Evolutionary conservation across 2,797 vertebrate species (phyloP), one percentile per base, ranked within the genome.

Genomic region (Xyrichtys novacula): DNA sequence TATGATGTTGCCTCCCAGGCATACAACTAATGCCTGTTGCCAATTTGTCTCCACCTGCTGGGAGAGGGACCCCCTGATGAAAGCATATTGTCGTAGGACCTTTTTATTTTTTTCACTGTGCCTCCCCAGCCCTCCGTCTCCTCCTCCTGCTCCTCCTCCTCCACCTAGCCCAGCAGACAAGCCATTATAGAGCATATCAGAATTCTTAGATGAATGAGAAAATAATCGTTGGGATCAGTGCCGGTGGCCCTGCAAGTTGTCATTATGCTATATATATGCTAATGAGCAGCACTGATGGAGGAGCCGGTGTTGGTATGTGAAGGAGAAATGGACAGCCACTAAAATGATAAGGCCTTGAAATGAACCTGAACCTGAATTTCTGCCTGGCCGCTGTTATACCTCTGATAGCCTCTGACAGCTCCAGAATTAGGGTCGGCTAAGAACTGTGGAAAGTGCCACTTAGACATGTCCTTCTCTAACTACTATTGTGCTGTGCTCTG

Each of bases 241-340:
- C 90, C 78, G 84, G 85, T 88, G 88, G 88, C 87, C 89, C 87
- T 81, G 88, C 86, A 87, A 89, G 83, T 91, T 90, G 90, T 92
- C 90, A 91, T 93, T 92, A 91, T 91, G 85, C 90, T 93, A 92
- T 92, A 92, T 93, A 92, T 93, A 93, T 92, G 91, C 88, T 91
- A 91, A 93, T 92, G 86, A 88, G 84, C 73, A 55, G 78, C 79
- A 68, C 86, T 90, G 89, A 92, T 89, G 87, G 90, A 90, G 86
- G 84, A 90, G 88, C 71, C 71, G 28, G 70, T 86, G 85, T 89
- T 88, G 83, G 81, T 86, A 78, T 82, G 87, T 88, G 89, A 87
- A 89, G 86, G 88, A 88, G 88, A 89, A 92, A 87, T 65, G 87
- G 91, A 92, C 90, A 88, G 88, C 78, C 80, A 83, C 87, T 84